Conservation (phyloP, 2,113 vertebrate species). For the Gila orcuttii region DNA sequence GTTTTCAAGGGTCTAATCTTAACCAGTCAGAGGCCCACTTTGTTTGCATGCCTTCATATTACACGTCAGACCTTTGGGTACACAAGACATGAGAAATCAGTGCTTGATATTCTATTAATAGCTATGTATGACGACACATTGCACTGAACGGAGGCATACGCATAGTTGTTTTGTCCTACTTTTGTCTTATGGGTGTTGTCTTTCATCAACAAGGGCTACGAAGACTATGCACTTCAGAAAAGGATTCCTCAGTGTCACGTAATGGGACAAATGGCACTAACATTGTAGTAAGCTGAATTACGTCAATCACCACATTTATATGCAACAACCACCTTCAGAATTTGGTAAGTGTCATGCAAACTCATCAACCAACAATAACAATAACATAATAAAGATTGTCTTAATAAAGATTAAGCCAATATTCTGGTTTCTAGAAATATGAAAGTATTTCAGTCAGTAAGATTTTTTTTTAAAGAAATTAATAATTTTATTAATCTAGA, state of each 20-base stretch:
- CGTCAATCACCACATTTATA: not conserved
- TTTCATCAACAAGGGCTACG: not conserved
- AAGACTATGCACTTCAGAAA: not conserved
- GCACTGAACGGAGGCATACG: not conserved
- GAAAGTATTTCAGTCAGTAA: not conserved
- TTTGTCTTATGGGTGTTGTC: conserved; percentile 3
- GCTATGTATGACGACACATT: not conserved
- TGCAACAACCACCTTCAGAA: not conserved
- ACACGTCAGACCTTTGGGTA: conserved; percentile 17
- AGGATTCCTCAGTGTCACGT: not conserved
- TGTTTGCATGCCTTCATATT: conserved; percentile 15
- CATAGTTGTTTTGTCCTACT: not conserved
- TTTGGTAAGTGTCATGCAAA: not conserved
- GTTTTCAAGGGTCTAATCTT: conserved; percentile 44
- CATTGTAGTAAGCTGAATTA: not conserved
- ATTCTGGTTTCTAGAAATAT: not conserved
- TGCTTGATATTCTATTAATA: conserved; percentile 12
- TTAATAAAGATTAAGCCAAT: not conserved
- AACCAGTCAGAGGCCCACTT: conserved; percentile 28
- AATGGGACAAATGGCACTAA: not conserved
- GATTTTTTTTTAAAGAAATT: not conserved
- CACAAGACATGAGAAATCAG: not conserved
- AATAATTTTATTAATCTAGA: not conserved
- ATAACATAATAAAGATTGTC: not conserved
- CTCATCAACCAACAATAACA: not conserved